Conservation (phyloP, 1,140 invertebrate genomes). For the Ridgeia piscesae region DNA sequence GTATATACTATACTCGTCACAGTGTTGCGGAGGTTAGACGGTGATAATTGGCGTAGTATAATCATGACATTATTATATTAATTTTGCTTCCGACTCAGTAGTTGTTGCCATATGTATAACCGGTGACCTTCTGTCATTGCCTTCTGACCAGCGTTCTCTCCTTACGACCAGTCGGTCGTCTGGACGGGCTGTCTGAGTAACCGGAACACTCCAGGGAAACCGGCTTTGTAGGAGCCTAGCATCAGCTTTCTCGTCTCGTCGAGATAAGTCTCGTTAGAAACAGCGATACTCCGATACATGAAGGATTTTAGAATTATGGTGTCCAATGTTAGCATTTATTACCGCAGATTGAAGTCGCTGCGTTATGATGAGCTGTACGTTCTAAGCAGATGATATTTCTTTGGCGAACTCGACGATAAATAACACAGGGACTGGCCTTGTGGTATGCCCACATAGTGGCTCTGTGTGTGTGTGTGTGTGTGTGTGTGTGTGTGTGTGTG, state of each 20-base stretch:
- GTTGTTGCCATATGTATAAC: background rate
- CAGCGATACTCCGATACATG: background rate
- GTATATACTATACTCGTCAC: no score
- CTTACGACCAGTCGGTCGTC: background rate
- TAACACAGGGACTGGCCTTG: no score
- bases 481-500: no score
- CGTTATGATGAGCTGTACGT: no score
- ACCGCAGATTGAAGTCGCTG: no score
- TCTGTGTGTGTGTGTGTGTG: no score
- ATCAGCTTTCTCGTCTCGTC: background rate
- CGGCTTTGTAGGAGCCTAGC: background rate
- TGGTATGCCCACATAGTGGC: no score
- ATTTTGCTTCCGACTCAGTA: background rate
- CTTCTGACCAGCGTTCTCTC: background rate
- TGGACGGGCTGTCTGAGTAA: background rate
- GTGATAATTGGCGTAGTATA: no score
- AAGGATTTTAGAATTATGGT: background rate
- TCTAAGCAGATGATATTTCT: no score
- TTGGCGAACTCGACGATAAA: no score
- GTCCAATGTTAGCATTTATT: background rate
- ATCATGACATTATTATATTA: background rate
- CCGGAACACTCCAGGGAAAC: background rate
- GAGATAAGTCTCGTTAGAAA: background rate
- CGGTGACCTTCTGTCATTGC: background rate
- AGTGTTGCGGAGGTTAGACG: background rate